Evolutionary conservation across 1,140 invertebrate species (phyloP), one percentile per base, ranked within the genome.

Genomic region (Achatina immaculata): DNA sequence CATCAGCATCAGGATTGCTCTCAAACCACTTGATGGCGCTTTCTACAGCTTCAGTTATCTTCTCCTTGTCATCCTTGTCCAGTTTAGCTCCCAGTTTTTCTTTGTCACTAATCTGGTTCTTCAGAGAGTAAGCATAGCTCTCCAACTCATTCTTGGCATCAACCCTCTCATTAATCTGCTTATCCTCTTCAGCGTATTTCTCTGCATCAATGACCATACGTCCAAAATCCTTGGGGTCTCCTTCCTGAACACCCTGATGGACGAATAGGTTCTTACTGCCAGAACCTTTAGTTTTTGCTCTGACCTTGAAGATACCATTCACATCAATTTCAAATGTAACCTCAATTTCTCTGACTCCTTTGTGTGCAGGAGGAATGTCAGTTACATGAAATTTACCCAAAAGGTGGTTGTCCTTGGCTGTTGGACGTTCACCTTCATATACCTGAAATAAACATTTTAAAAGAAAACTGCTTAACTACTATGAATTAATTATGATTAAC

Each of bases 291-390:
- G 99, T 98, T 92, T 99, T 98, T 36, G 98, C 98, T 31, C 96
- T 97, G 11, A 90, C 90, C 92, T 96, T 95, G 16, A 99, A 92
- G 88, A 99, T 99, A 92, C 98, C 98, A 89, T 99, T 99, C 62
- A 98, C 98, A 88, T 99, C 98, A 86, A 99, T 99, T 92, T 99
- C 98, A 89, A 99, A 99, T 0, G 97, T 99, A 1, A 99, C 98
- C 92, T 99, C 97, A 89, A 99, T 99, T 92, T 99, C 97, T n/a
- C 98, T 98, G 55, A 99, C 97, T 81, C 98, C 98, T 89, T 98
- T 93, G 4, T 97, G 98, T 66, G 98, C 98, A 51, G 97, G 98
- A 83, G 98, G 98, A 84, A 99, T 98, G 72, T 98, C 98, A 82
- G 97, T 99, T 38, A 99, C 92, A 91, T 99, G 98, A 91, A 99